A percentile compares a stretch with the other conserved stretches of the same genome.
Conservation (phyloP, 2,888 invertebrate species). For the Chrysolina haemoptera region DNA sequence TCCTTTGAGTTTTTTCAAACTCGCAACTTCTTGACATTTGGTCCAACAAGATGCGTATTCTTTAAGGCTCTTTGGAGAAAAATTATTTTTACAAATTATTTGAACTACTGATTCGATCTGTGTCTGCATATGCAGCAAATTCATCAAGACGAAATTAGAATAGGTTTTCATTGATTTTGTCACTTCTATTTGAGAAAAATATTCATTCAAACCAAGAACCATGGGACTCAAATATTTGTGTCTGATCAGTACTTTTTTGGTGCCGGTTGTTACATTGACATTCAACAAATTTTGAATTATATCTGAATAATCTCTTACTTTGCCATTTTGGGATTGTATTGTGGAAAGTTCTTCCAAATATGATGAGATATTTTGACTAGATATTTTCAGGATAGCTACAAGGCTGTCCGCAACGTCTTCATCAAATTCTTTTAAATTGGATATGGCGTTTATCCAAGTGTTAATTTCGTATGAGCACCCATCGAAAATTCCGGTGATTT, state of each 20-base stretch:
- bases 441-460: conserved; percentile 72
- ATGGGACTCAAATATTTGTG: conserved; percentile 61
- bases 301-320: conserved; percentile 30
- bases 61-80: conserved; percentile 65
- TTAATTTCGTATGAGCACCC: conserved; percentile 77
- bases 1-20: conserved; percentile 55
- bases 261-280: conserved; percentile 18
- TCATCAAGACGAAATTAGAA: conserved; percentile 69
- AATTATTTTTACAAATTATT: conserved; percentile 71
- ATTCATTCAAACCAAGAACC: conserved; percentile 66
- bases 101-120: conserved; percentile 71
- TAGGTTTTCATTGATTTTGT: conserved; percentile 66
- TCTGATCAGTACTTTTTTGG: conserved; percentile 36
- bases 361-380: conserved; percentile 53
- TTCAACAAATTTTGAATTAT: conserved; percentile 40
- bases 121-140: conserved; percentile 76
- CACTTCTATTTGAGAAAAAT: conserved; percentile 55
- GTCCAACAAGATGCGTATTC: conserved; percentile 73
- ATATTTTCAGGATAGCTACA: conserved; percentile 54
- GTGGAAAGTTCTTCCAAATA: conserved; percentile 54
- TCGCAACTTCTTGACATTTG: conserved; percentile 47
- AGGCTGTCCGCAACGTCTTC: conserved; percentile 58
- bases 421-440: conserved; percentile 57
- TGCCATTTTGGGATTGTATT: conserved; percentile 32
- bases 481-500: conserved; percentile 78